Evolutionary conservation across 2,888 invertebrate species (phyloP).

Genomic region (Chrysina gloriosa): DNA sequence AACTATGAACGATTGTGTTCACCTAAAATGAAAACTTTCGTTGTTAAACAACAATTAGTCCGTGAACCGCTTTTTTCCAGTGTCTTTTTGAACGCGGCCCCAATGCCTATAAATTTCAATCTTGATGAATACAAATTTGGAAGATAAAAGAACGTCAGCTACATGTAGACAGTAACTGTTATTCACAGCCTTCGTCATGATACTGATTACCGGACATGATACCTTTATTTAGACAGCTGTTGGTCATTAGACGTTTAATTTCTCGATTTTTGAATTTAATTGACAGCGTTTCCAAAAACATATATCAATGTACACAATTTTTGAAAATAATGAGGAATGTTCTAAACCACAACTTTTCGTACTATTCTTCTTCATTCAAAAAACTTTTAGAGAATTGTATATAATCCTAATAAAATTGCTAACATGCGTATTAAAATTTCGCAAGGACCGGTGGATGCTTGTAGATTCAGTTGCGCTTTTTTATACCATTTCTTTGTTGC

Average conservation of each 20-base stretch:
- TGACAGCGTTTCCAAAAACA: too few relatives aligned
- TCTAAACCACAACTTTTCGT: too few relatives aligned
- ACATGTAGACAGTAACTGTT: constrained; percentile 39
- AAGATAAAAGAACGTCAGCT: constrained; percentile 41
- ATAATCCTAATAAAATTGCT: too few relatives aligned
- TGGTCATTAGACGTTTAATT: constrained; percentile 5
- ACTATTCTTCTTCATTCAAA: too few relatives aligned
- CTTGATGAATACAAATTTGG: constrained; percentile 50
- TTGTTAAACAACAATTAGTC: constrained; percentile 27
- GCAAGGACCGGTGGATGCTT: too few relatives aligned
- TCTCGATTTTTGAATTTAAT: constrained; percentile 13
- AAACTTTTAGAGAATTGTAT: too few relatives aligned
- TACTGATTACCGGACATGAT: constrained; percentile 19
- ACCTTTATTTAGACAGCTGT: constrained; percentile 25
- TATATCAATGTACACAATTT: too few relatives aligned
- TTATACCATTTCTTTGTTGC: too few relatives aligned
- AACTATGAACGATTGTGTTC: constrained; percentile 27
- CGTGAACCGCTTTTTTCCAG: constrained; percentile 11
- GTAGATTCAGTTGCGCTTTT: too few relatives aligned
- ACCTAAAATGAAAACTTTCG: constrained; percentile 27
- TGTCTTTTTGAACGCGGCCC: constrained; percentile 18
- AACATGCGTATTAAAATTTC: too few relatives aligned
- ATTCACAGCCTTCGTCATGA: constrained; percentile 32
- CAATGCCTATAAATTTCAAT: constrained; percentile 46
- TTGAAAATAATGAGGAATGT: too few relatives aligned